Percentiles rank a stretch among this genome's conserved stretches.
Conservation (phyloP, 2,113 vertebrate species). For the Hemiprocne comata region DNA sequence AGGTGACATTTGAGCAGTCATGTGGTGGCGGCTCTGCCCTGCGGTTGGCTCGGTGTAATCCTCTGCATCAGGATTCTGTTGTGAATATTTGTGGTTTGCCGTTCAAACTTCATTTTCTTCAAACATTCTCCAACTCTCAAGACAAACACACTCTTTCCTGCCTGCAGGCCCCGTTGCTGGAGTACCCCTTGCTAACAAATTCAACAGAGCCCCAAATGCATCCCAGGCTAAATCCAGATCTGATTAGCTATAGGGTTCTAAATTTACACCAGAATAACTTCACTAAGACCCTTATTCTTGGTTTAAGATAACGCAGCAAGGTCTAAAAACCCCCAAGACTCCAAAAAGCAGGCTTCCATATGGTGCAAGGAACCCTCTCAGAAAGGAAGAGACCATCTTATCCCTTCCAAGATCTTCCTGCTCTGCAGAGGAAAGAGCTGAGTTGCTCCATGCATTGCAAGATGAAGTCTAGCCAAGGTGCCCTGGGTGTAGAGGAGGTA, state of each 20-base stretch:
- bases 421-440: background rate
- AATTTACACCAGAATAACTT: background rate
- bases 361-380: rapidly evolving
- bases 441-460: background rate
- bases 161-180: background rate
- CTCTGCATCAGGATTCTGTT: background rate
- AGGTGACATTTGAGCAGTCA: background rate
- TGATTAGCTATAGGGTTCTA: background rate
- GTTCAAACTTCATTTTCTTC: conserved; percentile 44
- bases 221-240: background rate
- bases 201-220: background rate
- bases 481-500: background rate
- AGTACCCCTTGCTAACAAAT: background rate
- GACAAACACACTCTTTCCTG: background rate
- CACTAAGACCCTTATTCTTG: background rate
- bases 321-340: rapidly evolving
- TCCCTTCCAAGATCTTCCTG: background rate
- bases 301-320: background rate
- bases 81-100: conserved; percentile 39
- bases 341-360: background rate
- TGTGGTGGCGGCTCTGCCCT: background rate
- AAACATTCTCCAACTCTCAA: background rate
- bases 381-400: background rate
- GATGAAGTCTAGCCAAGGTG: rapidly evolving
- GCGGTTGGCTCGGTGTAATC: background rate